These are phyloP conservation scores for Tragopan temminckii DNA, from an alignment of 2,797 vertebrate species.

Conservation along the genomic window DNA sequence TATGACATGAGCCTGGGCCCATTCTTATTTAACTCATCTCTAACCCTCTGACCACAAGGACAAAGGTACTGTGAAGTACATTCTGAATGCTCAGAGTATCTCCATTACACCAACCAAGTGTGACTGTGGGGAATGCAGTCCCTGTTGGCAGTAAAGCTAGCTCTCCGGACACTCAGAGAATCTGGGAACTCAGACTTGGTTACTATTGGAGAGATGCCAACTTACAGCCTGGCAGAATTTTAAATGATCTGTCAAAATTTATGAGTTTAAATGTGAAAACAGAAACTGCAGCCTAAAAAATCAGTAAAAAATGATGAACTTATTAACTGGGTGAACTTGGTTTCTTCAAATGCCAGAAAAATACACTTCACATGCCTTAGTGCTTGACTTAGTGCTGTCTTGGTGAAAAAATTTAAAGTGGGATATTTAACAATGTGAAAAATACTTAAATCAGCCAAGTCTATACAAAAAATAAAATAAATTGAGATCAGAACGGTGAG, in stretches of 20 bases:
- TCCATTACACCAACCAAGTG: conserved; percentile 18
- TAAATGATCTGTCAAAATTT: background rate
- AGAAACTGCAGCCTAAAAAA: background rate
- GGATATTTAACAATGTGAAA: conserved; percentile 41
- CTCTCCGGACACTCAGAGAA: background rate
- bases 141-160: conserved; percentile 8
- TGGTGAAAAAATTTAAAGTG: conserved; percentile 4
- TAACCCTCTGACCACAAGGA: background rate
- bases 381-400: background rate
- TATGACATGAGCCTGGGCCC: background rate
- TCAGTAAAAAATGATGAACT: background rate
- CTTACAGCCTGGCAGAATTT: conserved; percentile 26
- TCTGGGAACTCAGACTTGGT: conserved; percentile 39
- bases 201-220: conserved; percentile 25
- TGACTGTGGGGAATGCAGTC: background rate
- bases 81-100: conserved; percentile 5
- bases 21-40: background rate
- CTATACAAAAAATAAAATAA: background rate
- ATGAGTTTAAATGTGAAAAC: conserved; percentile 17
- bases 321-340: background rate
- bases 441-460: conserved; percentile 23
- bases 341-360: conserved; percentile 27
- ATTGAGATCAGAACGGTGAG: background rate
- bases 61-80: background rate
- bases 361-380: background rate